Evolutionary conservation across 2,113 vertebrate genomes (phyloP).

Genomic region (Sphaerodactylus townsendi): DNA sequence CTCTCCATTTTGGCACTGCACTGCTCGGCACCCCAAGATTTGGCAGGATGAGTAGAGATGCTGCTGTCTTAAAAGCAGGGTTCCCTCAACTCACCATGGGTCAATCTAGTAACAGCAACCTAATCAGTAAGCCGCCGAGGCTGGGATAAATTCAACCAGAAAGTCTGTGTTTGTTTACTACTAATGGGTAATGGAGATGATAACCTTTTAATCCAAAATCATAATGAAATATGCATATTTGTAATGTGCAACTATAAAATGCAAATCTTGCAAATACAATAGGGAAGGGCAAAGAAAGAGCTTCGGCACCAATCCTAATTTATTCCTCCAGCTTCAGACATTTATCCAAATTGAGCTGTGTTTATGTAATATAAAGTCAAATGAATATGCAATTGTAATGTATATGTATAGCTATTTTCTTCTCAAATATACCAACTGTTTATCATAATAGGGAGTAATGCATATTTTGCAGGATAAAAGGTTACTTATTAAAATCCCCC

Average conservation of each 20-base stretch:
- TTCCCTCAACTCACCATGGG: too few species aligned
- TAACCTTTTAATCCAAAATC: constrained; percentile 75
- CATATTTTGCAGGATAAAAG: constrained; percentile 73
- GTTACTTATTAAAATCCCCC: constrained; percentile 72
- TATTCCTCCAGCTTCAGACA: constrained; percentile 70
- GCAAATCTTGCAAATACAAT: constrained; percentile 71
- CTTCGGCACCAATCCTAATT: constrained; percentile 65
- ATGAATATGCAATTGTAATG: constrained; percentile 76
- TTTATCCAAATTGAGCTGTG: constrained; percentile 76
- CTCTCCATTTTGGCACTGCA: too few species aligned
- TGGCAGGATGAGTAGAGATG: too few species aligned
- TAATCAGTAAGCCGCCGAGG: constrained; percentile 69
- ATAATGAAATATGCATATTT: constrained; percentile 79
- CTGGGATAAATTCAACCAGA: constrained; percentile 66
- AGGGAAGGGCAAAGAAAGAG: constrained; percentile 65
- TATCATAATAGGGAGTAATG: constrained; percentile 76
- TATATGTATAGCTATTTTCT: constrained; percentile 75
- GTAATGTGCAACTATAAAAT: constrained; percentile 74
- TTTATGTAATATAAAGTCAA: constrained; percentile 72
- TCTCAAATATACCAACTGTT: constrained; percentile 73
- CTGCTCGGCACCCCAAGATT: too few species aligned
- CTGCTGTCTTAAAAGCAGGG: too few species aligned
- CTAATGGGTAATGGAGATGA: constrained; percentile 72
- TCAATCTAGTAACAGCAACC: too few species aligned
- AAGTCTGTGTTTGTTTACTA: constrained; percentile 73